Evolutionary conservation across 2,113 vertebrate genomes (phyloP).

Genomic region (Reinhardtius hippoglossoides): DNA sequence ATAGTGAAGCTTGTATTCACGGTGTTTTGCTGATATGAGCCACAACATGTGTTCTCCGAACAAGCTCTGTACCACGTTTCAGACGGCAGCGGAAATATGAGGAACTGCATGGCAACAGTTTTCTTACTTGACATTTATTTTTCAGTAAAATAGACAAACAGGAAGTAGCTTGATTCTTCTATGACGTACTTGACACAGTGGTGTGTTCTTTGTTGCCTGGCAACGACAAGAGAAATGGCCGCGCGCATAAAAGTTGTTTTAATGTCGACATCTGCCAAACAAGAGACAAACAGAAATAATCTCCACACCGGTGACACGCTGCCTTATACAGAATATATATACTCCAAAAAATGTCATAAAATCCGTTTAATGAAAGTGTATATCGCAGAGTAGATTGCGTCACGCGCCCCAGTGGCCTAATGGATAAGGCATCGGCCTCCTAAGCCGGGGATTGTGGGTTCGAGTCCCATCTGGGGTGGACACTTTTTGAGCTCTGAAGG

Average conservation of each 20-base stretch:
- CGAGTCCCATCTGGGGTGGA: constrained; percentile 72
- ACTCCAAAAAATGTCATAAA: no score
- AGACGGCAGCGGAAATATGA: not conserved
- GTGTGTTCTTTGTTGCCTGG: constrained; percentile 55
- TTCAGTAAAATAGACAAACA: not conserved
- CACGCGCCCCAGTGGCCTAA: constrained; percentile 85
- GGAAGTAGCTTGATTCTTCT: constrained; percentile 15
- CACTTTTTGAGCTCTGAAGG: not conserved
- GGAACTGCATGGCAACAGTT: accelerated
- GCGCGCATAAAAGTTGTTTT: accelerated
- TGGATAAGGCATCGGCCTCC: constrained; percentile 88
- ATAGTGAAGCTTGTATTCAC: not conserved
- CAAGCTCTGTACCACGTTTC: accelerated
- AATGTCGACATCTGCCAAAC: not conserved
- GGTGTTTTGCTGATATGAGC: not conserved
- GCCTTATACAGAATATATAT: not conserved
- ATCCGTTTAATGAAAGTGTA: no score
- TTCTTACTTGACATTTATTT: constrained; percentile 19
- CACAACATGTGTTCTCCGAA: not conserved
- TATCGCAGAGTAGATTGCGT: no score
- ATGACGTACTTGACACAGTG: not conserved
- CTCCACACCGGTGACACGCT: no score
- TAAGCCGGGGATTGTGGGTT: constrained; percentile 78
- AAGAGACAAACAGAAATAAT: not conserved
- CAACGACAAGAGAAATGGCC: constrained; percentile 16